Evolutionary conservation across 2,797 vertebrate genomes (phyloP).

Genomic region (Catostomus latipinnis): DNA sequence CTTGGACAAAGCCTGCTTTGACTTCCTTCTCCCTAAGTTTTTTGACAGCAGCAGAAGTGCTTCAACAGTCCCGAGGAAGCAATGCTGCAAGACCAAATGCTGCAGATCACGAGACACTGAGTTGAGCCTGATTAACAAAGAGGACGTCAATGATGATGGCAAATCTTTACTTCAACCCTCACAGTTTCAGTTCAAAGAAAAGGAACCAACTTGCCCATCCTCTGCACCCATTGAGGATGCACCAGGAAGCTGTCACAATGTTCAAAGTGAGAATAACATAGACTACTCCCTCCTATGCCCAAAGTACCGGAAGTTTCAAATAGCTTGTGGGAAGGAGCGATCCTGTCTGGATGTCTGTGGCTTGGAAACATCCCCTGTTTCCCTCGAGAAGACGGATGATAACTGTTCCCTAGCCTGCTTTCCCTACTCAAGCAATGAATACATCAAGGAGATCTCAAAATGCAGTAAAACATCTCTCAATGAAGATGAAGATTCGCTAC

Average conservation of each 20-base stretch:
- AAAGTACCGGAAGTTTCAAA: slow-evolving; percentile 93
- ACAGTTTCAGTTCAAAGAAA: slow-evolving; percentile 70
- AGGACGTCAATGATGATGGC: slow-evolving; percentile 59
- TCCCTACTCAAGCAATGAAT: slow-evolving; percentile 42
- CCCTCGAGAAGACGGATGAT: slow-evolving; percentile 38
- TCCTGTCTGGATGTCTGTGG: slow-evolving; percentile 58
- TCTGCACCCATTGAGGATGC: slow-evolving; percentile 61
- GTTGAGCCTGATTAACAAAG: slow-evolving; percentile 44
- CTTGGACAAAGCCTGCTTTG: slow-evolving; percentile 91
- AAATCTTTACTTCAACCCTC: slow-evolving; percentile 73
- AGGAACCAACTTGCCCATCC: slow-evolving; percentile 45
- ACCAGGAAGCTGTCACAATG: slow-evolving; percentile 45
- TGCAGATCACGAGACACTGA: slow-evolving; percentile 63
- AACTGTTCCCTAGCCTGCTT: slow-evolving; percentile 44
- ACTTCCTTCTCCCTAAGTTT: slow-evolving; percentile 91
- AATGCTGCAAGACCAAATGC: slow-evolving; percentile 80
- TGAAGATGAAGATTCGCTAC: slow-evolving; percentile 1
- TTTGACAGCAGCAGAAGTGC: slow-evolving; percentile 74
- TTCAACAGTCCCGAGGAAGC: slow-evolving; percentile 72
- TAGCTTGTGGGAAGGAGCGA: slow-evolving; percentile 84
- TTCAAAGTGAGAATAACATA: slow-evolving; percentile 3
- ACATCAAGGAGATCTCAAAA: slow-evolving; percentile 43
- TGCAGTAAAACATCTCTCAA: slow-evolving; percentile 25
- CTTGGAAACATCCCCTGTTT: slow-evolving; percentile 51
- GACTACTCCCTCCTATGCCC: slow-evolving; percentile 80